Evolutionary conservation across 2,113 vertebrate genomes (phyloP), one percentile per base, ranked within the genome.

Genomic region (Oxyura jamaicensis): DNA sequence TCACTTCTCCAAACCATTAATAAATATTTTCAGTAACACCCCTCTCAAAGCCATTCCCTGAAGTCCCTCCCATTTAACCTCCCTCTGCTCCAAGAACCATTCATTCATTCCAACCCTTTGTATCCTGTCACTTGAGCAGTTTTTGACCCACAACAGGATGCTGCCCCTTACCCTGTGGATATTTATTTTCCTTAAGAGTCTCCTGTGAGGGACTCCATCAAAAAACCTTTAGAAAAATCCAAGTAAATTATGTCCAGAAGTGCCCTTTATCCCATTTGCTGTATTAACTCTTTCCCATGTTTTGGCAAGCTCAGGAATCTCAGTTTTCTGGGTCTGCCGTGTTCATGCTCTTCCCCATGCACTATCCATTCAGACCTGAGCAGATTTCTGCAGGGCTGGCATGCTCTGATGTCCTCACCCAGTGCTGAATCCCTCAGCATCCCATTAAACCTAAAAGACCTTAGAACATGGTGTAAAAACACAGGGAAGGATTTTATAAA

Each of bases 181-280:
- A 94, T 96, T 94, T 96, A 78, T 96, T 97, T 97, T 97, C 88
- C 91, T 93, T 95, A 94, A 96, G 67, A 88, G 80, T 80, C 94
- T 95, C 93, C 92, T 91, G 83, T 84, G 92, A 93, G 76, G 84
- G 68, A 75, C 44, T 86, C 60, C 56, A 94, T 91, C 88, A 93
- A 96, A 95, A 95, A 72, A 39, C 62, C 86, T 90, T 95, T 89
- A 89, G 87, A 96, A 94, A 95, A 96, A 92, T 69, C 81, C 48
- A 41, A 95, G 83, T 75, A 94, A 96, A 96, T 93, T 94, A 94
- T 13, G 79, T 96, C 93, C 95, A 94, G 94, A 92, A 93, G 88
- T 5, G 55, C 48, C 89, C 76, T 94, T 88, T 92, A 86, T 95
- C 88, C 79, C 39, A 53, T 77, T 82, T 85, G 21, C 75, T 82